These are phyloP conservation scores for Willowsia nigromaculata DNA, from an alignment of 2,888 invertebrate species.

Conservation along the genomic window DNA sequence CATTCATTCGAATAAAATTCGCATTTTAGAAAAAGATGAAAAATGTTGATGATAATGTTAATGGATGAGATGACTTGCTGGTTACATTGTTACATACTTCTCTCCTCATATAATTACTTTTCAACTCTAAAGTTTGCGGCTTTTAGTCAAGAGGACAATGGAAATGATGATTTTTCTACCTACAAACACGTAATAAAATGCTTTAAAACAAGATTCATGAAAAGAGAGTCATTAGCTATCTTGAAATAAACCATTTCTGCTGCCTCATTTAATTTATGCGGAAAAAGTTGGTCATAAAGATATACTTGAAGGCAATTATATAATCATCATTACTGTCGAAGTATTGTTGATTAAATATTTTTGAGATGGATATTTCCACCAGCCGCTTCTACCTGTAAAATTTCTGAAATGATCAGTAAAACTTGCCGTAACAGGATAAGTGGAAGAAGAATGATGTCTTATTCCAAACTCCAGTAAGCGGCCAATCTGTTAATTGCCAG, in stretches of 20 bases:
- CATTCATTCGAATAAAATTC: slow-evolving; percentile 42
- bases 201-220: not conserved
- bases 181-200: not conserved
- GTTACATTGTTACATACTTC: not conserved
- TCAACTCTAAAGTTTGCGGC: not conserved
- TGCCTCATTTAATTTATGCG: not conserved
- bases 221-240: slow-evolving; percentile 9
- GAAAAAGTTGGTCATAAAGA: not conserved
- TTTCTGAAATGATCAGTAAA: slow-evolving; percentile 9
- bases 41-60: slow-evolving; percentile 42
- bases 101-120: slow-evolving; percentile 36
- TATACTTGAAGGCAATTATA: too few species aligned
- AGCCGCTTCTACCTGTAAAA: too few species aligned
- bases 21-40: slow-evolving; percentile 4
- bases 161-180: not conserved
- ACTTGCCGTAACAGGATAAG: not conserved
- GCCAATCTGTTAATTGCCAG: not conserved
- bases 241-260: not conserved
- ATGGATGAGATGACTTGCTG: slow-evolving; percentile 43
- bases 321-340: too few species aligned
- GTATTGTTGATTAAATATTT: too few species aligned
- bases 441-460: not conserved
- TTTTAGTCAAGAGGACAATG: not conserved
- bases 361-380: too few species aligned
- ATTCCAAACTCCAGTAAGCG: not conserved